Evolutionary conservation across 2,113 vertebrate genomes (phyloP), one percentile per base, ranked within the genome.

Genomic region (Oplegnathus fasciatus): DNA sequence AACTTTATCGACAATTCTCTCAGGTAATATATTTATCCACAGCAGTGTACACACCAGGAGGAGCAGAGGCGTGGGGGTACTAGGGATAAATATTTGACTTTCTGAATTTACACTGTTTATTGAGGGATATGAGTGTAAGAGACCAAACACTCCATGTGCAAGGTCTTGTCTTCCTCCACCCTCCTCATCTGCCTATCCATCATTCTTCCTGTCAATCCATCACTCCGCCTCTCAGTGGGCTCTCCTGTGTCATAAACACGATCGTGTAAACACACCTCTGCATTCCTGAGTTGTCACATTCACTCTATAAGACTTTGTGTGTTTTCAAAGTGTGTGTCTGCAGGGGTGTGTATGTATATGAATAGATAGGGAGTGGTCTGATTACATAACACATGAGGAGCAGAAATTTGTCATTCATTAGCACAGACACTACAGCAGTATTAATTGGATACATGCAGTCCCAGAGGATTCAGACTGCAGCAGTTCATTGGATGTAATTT

Each of bases 31-130:
- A 61, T 93, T 91, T 88, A 81, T 86, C 76, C 44, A 34, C 61
- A 71, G 84, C 42, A 48, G 62, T 28, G 50, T 82, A 69, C 70
- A 80, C 75, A 54, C 30, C 13, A 24, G 46, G 44, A 58, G 78
- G 69, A 64, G 72, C 64, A 42, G 61, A 54, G 26, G 55, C 11
- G n/a, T 9, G 4, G 30, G 37, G 48, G 34, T 74, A 64, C 46
- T 3, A 4, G 30, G 34, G 76, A 84, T 91, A 91, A 91, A 94
- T 94, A 91, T 93, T 92, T 93, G 78, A 83, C 80, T 92, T 78
- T 85, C 67, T 73, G 61, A 78, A 71, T 89, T 88, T 83, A 89
- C 83, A 88, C 76, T 89, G 92, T 92, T 91, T 89, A 91, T 75
- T 58, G 65, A 81, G 78, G 82, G 89, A 92, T 91, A 92, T 90